phyloP scores from a whole-genome alignment of 2,113 vertebrate species.

The Mesoclemmys tuberculata region DNA sequence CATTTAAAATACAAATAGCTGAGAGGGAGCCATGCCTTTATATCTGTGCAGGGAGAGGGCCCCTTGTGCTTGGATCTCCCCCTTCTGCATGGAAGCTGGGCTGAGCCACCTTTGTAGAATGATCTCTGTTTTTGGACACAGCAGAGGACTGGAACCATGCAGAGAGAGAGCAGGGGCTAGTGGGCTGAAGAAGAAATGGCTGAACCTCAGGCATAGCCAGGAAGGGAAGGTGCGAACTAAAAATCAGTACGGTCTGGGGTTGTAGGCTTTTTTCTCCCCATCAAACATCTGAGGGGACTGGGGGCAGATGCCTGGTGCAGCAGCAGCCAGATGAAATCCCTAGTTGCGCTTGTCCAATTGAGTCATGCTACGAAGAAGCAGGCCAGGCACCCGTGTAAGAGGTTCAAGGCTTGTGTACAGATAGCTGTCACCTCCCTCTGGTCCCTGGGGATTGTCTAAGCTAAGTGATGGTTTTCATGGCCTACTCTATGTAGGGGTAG shows the following conservation, averaged over 20 bases:
- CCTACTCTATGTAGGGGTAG: neutral
- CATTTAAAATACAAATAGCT: neutral
- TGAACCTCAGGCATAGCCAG: neutral
- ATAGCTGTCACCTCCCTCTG: neutral
- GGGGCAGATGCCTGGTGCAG: neutral
- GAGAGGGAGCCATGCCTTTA: neutral
- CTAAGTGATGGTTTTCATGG: neutral
- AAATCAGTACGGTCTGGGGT: neutral
- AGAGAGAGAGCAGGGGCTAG: neutral
- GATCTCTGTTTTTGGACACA: neutral
- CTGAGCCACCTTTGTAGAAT: neutral
- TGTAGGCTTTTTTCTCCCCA: slow-evolving; percentile 42
- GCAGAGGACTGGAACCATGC: neutral
- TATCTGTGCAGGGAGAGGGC: neutral
- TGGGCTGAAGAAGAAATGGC: neutral
- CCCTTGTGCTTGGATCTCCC: neutral
- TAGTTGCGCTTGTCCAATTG: neutral
- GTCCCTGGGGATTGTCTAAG: neutral
- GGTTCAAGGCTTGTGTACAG: neutral
- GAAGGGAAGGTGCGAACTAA: slow-evolving; percentile 8
- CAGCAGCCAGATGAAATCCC: slow-evolving; percentile 16
- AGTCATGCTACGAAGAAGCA: slow-evolving; percentile 7
- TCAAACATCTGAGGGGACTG: slow-evolving; percentile 33
- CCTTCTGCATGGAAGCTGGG: neutral
- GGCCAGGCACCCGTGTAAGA: neutral